Percentiles rank a stretch among this genome's conserved stretches.
Evolutionary conservation across 2,113 vertebrate genomes (phyloP).

Genomic region (Hippolais icterina): DNA sequence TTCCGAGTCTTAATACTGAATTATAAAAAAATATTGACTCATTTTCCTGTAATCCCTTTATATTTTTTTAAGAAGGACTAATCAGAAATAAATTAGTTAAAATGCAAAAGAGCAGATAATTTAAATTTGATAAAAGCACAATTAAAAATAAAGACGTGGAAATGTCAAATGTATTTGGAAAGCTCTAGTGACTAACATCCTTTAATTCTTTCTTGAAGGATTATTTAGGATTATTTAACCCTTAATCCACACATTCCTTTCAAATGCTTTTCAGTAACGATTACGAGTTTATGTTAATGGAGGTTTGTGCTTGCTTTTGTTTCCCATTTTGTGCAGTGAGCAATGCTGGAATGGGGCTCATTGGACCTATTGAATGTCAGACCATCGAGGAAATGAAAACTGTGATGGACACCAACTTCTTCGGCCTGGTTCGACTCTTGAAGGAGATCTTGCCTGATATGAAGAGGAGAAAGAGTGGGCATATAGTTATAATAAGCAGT

Average conservation of each 20-base stretch:
- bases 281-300: not conserved
- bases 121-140: not conserved
- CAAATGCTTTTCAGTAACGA: not conserved
- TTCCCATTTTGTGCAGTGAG: constrained; percentile 74
- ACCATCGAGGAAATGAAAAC: constrained; percentile 84
- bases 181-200: not conserved
- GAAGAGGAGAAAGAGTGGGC: constrained; percentile 84
- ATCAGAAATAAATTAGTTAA: not conserved
- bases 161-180: not conserved
- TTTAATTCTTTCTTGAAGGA: not conserved
- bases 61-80: not conserved
- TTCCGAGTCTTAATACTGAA: not conserved
- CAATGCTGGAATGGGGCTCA: constrained; percentile 86
- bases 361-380: constrained; percentile 86
- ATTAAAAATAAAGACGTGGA: not conserved
- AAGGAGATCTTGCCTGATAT: constrained; percentile 86
- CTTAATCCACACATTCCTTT: not conserved
- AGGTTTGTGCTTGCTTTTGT: not conserved
- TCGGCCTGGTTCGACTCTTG: constrained; percentile 82
- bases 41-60: not conserved
- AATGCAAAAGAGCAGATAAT: not conserved
- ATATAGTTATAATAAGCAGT: constrained; percentile 86
- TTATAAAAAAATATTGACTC: not conserved
- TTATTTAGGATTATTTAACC: not conserved
- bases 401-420: constrained; percentile 90